A percentile compares a stretch with the other conserved stretches of the same genome.
Conservation (phyloP, 2,797 vertebrate species). For the Macropodus opercularis region DNA sequence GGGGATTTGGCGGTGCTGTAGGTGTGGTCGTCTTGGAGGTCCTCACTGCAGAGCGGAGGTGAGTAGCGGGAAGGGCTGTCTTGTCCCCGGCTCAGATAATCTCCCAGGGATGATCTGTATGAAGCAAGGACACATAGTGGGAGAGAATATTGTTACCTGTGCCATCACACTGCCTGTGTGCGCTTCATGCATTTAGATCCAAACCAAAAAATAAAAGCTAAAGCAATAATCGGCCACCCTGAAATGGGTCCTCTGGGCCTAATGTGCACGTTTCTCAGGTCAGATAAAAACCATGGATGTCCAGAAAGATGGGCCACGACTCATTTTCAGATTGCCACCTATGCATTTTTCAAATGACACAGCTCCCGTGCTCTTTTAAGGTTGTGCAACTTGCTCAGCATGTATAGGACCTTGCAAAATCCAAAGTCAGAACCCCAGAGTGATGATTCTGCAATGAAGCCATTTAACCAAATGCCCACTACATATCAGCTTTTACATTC, state of each 20-base stretch:
- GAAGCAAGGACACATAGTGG: constrained; percentile 31
- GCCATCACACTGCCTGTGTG: constrained; percentile 24
- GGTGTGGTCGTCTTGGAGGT: constrained; percentile 96
- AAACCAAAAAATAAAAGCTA: constrained; percentile 37
- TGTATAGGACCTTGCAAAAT: constrained; percentile 38
- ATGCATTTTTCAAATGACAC: constrained; percentile 46
- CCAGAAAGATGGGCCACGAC: constrained; percentile 28
- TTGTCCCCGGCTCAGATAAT: constrained; percentile 89
- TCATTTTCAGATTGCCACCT: constrained; percentile 48
- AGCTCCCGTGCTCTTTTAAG: constrained; percentile 14
- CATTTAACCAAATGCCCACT: constrained; percentile 32
- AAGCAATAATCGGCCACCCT: constrained; percentile 58
- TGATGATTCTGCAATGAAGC: constrained; percentile 25
- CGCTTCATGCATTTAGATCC: constrained; percentile 29
- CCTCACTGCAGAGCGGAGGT: constrained; percentile 87
- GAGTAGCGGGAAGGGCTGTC: constrained; percentile 89
- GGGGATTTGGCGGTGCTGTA: constrained; percentile 94
- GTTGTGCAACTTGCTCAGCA: constrained; percentile 49
- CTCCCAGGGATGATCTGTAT: constrained; percentile 88
- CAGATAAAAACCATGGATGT: constrained; percentile 42
- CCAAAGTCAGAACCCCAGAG: constrained; percentile 26
- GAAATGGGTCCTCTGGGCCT: constrained; percentile 42
- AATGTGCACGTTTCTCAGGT: constrained; percentile 42
- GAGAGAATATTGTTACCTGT: constrained; percentile 39
- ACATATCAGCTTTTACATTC: constrained; percentile 16